Conservation (phyloP, 2,113 vertebrate species). For the Pseudorhombus dupliciocellatus region DNA sequence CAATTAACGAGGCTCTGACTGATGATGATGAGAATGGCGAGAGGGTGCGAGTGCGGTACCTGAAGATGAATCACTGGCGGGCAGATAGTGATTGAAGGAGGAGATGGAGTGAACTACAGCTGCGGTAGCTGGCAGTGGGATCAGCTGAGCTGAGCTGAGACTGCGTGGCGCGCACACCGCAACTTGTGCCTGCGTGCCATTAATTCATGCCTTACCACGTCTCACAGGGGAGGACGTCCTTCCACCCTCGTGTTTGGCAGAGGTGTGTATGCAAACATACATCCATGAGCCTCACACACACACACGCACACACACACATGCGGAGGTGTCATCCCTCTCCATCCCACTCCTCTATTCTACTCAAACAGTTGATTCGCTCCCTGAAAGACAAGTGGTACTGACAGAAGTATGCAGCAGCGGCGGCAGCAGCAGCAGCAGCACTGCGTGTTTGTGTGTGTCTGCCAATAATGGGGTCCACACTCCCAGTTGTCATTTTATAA, state of each 20-base stretch:
- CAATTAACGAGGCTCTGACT: conserved; percentile 21
- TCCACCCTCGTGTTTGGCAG: conserved; percentile 6
- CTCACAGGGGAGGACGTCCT: conserved; percentile 37
- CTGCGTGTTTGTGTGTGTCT: conserved; percentile 35
- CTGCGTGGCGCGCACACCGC: not conserved
- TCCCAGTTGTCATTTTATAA: conserved; percentile 70
- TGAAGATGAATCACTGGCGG: conserved; percentile 43
- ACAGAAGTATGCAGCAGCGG: conserved; percentile 39
- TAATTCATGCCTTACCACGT: conserved; percentile 42
- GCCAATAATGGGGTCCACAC: conserved; percentile 56
- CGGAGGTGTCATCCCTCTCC: conserved; percentile 21
- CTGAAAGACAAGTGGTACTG: conserved; percentile 53
- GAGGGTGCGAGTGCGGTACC: not conserved
- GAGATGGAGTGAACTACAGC: conserved; percentile 41
- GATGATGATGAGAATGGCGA: conserved; percentile 8
- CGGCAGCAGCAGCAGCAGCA: conserved; percentile 7
- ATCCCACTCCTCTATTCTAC: conserved; percentile 34
- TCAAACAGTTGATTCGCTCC: conserved; percentile 44
- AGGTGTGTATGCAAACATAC: conserved; percentile 8
- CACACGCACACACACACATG: not conserved
- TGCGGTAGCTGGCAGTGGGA: conserved; percentile 16
- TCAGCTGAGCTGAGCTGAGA: conserved; percentile 21
- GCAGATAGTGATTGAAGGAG: conserved; percentile 48
- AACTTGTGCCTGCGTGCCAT: conserved; percentile 36
- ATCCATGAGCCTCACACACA: not conserved